A percentile compares a stretch with the other conserved stretches of the same genome.
Conservation (phyloP, 2,797 vertebrate genomes). For the Etheostoma perlongum region DNA sequence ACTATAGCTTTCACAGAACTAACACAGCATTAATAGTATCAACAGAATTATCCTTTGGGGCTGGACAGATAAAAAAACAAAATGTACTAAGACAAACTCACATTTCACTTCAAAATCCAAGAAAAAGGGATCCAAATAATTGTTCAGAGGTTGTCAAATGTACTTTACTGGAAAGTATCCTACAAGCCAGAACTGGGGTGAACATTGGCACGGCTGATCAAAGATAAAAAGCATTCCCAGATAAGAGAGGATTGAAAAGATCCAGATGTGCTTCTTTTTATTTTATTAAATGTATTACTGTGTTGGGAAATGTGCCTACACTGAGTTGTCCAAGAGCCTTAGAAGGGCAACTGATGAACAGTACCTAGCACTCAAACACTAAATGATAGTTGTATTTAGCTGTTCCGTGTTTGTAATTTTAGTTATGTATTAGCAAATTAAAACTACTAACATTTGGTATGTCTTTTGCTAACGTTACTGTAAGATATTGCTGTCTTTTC, state of each 20-base stretch:
- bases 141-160: slow-evolving; percentile 17
- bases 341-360: background rate
- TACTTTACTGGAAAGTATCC: slow-evolving; percentile 15
- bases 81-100: background rate
- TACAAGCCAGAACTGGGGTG: slow-evolving; percentile 18
- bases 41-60: background rate
- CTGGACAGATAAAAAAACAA: slow-evolving; percentile 4
- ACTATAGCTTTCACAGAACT: slow-evolving; percentile 5
- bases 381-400: background rate
- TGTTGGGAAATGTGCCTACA: background rate
- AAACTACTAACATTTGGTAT: background rate
- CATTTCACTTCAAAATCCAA: slow-evolving; percentile 27
- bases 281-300: slow-evolving; percentile 19
- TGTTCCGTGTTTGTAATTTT: background rate
- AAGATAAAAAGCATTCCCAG: slow-evolving; percentile 39
- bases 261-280: slow-evolving; percentile 42
- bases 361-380: background rate
- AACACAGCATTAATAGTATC: background rate
- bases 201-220: slow-evolving; percentile 31
- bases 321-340: background rate
- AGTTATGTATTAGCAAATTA: background rate
- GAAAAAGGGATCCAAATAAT: slow-evolving; percentile 2
- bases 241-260: slow-evolving; percentile 31
- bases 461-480: background rate
- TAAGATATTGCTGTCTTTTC: background rate